Evolutionary conservation across 2,888 invertebrate species (phyloP).

Genomic region (Chalcis sispes): DNA sequence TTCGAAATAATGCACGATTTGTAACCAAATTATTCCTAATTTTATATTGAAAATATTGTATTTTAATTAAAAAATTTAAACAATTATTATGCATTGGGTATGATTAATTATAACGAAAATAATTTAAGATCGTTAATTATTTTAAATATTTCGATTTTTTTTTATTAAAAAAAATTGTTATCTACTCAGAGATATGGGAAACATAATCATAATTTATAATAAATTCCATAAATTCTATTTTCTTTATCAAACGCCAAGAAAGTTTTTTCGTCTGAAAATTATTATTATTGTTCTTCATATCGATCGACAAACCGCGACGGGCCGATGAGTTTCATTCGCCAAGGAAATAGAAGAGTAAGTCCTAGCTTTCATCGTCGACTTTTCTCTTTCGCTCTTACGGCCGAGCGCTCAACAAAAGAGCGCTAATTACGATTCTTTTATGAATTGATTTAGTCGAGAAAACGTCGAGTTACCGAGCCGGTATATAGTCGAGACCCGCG

Average conservation of each 20-base stretch:
- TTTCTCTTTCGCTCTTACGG: slow-evolving; percentile 58
- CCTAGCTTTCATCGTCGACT: slow-evolving; percentile 63
- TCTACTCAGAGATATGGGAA: neutral
- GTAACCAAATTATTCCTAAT: too few relatives aligned
- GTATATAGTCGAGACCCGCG: slow-evolving; percentile 62
- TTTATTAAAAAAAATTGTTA: too few relatives aligned
- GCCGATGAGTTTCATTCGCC: neutral
- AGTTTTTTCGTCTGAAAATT: slow-evolving; percentile 60
- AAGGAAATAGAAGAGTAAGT: slow-evolving; percentile 66
- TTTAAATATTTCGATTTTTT: too few relatives aligned
- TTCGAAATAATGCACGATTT: neutral
- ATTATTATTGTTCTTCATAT: slow-evolving; percentile 66
- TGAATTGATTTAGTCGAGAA: slow-evolving; percentile 73
- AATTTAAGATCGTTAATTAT: too few relatives aligned
- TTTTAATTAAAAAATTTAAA: too few relatives aligned
- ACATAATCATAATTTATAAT: slow-evolving; percentile 32
- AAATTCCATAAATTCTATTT: slow-evolving; percentile 25
- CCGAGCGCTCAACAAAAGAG: slow-evolving; percentile 69
- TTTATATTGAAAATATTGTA: too few relatives aligned
- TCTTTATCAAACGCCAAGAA: slow-evolving; percentile 17
- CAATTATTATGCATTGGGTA: too few relatives aligned
- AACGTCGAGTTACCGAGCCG: slow-evolving; percentile 64
- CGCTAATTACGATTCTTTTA: slow-evolving; percentile 75
- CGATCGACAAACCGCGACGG: neutral
- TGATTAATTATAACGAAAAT: too few relatives aligned